Base-by-base conservation (phyloP, 2,888 invertebrate species). In the Eupithecia insigniata region DNA sequence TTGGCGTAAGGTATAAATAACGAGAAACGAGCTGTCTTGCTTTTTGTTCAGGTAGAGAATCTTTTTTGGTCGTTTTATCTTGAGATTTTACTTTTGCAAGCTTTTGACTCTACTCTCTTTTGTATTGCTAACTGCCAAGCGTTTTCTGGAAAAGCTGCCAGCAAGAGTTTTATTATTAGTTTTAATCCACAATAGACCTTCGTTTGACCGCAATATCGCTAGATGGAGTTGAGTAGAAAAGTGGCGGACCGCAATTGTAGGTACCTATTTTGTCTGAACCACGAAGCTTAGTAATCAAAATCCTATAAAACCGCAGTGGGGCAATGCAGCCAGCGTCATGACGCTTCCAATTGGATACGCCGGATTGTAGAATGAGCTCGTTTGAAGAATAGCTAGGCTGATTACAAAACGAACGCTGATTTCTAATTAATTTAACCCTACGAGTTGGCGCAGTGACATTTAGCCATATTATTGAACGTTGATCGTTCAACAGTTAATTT, bases 1-100 rank as follows among this genome's bases (percentile, higher is more conserved):
- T 84, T 82, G 80, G 78, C 77, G 83, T 82, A 72, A 71, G 82
- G 77, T 84, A 80, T 86, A 86, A 86, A 86, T 86, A 83, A 84
- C 76, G 78, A 79, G 78, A 78, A 78, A 80, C 80, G 81, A 79
- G 81, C 74, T 74, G 73, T 83, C 76, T 72, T 51, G 51, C 22
- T 55, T 66, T 74, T 74, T 74, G 67, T 70, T 67, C 26, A 36
- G 36, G 51, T 73, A 65, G 60, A 70, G 66, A 66, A 30, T 14
- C 4, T n/a, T 64, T 30, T 64, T 64, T 64, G 22, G 16, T 64
- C 22, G 51, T 64, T 51, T 36, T 64, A 26, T 51, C 30, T 62
- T 34, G 8, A 58, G 22, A 18, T 51, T 66, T n/a, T 30, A 36
- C 34, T 64, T 66, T 66, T 66, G 32, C 26, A 46, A 28, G 32